Conservation (phyloP, 2,797 vertebrate species). For the Rhinatrema bivittatum region DNA sequence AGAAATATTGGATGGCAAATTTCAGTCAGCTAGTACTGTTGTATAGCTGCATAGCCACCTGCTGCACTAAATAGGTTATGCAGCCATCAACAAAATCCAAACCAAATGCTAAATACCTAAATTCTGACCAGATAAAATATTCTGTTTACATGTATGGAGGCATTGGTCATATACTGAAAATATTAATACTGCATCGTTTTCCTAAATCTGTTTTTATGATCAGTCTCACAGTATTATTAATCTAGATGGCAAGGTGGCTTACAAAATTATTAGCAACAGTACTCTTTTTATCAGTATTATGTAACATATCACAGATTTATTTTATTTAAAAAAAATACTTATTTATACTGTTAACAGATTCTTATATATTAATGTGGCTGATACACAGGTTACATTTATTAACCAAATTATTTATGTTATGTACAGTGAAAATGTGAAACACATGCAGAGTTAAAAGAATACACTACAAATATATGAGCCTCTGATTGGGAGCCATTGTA, state of each 20-base stretch:
- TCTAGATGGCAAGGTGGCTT: constrained; percentile 43
- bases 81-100: constrained; percentile 9
- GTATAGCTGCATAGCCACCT: constrained; percentile 43
- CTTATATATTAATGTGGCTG: constrained; percentile 72
- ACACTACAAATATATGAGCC: constrained; percentile 60
- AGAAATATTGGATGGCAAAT: constrained; percentile 43
- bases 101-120: constrained; percentile 2
- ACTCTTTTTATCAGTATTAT: constrained; percentile 69
- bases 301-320: constrained; percentile 75
- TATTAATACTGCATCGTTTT: constrained; percentile 3
- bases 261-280: constrained; percentile 42
- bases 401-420: constrained; percentile 75
- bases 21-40: constrained; percentile 47
- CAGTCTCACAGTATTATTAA: constrained; percentile 32
- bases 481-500: constrained; percentile 63
- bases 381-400: constrained; percentile 72
- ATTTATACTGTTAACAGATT: constrained; percentile 77
- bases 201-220: constrained; percentile 15
- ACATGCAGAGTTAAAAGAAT: constrained; percentile 54
- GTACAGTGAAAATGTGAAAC: constrained; percentile 66
- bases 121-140: constrained; percentile 16
- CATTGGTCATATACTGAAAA: constrained; percentile 13
- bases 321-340: constrained; percentile 73
- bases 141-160: constrained; percentile 13
- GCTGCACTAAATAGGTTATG: constrained; percentile 15